Conservation (phyloP, 2,113 vertebrate species). For the Nycticebus coucang region DNA sequence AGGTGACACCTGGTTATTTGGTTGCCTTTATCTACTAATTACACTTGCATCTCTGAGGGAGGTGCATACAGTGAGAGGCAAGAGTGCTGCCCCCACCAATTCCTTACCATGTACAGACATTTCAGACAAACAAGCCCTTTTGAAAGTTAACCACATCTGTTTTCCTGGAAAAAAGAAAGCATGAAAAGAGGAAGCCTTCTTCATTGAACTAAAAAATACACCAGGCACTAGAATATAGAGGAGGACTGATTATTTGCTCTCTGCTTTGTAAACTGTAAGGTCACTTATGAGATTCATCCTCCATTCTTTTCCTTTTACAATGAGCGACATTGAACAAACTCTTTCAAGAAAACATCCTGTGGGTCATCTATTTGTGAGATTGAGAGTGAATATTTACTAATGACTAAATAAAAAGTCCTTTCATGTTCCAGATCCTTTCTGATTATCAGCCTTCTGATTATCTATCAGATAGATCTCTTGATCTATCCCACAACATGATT, state of each 20-base stretch:
- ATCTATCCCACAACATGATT: neutral
- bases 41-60: neutral
- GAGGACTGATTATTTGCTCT: neutral
- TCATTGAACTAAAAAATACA: neutral
- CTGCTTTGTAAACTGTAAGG: neutral
- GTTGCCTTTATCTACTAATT: neutral
- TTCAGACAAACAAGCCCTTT: neutral
- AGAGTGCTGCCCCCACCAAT: rapidly evolving
- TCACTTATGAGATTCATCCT: neutral
- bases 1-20: neutral
- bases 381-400: neutral
- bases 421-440: neutral
- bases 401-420: neutral
- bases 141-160: neutral
- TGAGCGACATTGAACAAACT: neutral
- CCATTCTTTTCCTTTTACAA: neutral
- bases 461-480: no score
- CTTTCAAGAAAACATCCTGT: neutral
- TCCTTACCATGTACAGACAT: neutral
- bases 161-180: neutral
- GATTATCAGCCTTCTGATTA: neutral
- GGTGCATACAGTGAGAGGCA: neutral
- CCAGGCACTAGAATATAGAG: neutral
- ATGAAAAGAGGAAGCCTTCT: neutral
- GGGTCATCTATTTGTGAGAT: neutral